Conservation (phyloP, 2,888 invertebrate species). For the Alloplasta piceator region DNA sequence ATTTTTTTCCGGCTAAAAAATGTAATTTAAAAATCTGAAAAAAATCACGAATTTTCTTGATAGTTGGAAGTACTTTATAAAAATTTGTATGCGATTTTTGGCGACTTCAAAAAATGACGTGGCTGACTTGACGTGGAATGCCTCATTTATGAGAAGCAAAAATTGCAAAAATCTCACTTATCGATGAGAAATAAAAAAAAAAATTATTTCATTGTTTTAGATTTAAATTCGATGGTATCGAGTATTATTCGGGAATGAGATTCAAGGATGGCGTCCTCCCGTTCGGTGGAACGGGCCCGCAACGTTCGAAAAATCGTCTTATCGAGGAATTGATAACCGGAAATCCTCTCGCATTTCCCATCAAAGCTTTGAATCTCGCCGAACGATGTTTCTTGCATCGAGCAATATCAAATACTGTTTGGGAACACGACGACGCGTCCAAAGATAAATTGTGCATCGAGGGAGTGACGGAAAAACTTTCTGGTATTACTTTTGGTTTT, state of each 20-base stretch:
- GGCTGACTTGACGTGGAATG: no score
- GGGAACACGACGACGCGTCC: slow-evolving; percentile 62
- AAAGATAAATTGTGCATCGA: slow-evolving; percentile 69
- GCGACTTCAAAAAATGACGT: no score
- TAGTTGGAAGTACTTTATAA: no score
- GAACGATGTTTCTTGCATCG: slow-evolving; percentile 77
- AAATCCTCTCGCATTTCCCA: slow-evolving; percentile 68
- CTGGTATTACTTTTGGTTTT: slow-evolving; percentile 69
- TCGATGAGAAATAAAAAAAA: no score
- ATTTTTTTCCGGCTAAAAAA: no score
- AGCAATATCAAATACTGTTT: slow-evolving; percentile 76
- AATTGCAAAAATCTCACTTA: no score
- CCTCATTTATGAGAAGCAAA: no score
- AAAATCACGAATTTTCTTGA: no score
- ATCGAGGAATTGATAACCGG: slow-evolving; percentile 76
- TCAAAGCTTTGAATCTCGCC: slow-evolving; percentile 68
- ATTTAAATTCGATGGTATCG: slow-evolving; percentile 77
- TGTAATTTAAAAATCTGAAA: no score
- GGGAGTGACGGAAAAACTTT: slow-evolving; percentile 68
- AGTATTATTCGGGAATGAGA: slow-evolving; percentile 66
- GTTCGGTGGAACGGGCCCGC: slow-evolving; percentile 72
- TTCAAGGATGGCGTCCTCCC: slow-evolving; percentile 71
- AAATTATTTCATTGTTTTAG: slow-evolving; percentile 52
- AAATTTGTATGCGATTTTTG: no score
- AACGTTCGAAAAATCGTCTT: slow-evolving; percentile 74